phyloP scores from a whole-genome alignment of 2,113 vertebrate species.

The Lepisosteus osseus region DNA sequence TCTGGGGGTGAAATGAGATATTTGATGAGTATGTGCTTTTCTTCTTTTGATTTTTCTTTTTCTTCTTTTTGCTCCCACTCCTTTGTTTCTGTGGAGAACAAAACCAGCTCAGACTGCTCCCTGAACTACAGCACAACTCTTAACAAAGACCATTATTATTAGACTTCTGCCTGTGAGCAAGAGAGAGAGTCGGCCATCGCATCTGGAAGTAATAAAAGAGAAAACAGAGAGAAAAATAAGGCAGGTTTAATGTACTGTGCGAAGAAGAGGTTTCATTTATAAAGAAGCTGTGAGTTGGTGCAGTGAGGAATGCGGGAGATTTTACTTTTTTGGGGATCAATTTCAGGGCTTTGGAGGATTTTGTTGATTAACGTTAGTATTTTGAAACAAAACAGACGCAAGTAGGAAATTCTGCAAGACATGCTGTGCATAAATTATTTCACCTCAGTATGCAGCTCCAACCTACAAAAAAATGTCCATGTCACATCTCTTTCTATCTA shows the following conservation, averaged over 20 bases:
- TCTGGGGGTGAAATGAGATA: no score
- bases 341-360: no score
- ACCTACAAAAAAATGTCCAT: background rate
- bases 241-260: slow-evolving; percentile 10
- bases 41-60: slow-evolving; percentile 6
- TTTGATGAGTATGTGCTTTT: background rate
- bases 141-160: slow-evolving; percentile 15
- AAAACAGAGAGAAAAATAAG: slow-evolving; percentile 1
- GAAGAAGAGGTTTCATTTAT: no score
- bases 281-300: no score
- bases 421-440: background rate
- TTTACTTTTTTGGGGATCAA: no score
- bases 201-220: slow-evolving; percentile 25
- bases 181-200: slow-evolving; percentile 11
- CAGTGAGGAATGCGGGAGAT: no score
- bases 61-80: background rate
- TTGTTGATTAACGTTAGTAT: no score
- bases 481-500: background rate
- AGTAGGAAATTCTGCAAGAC: no score
- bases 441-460: background rate
- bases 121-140: slow-evolving; percentile 17
- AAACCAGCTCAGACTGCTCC: slow-evolving; percentile 10
- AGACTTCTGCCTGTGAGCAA: slow-evolving; percentile 15
- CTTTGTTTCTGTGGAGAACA: background rate
- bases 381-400: no score